Conservation (phyloP, 2,113 vertebrate species). For the Chelonoidis abingdonii region DNA sequence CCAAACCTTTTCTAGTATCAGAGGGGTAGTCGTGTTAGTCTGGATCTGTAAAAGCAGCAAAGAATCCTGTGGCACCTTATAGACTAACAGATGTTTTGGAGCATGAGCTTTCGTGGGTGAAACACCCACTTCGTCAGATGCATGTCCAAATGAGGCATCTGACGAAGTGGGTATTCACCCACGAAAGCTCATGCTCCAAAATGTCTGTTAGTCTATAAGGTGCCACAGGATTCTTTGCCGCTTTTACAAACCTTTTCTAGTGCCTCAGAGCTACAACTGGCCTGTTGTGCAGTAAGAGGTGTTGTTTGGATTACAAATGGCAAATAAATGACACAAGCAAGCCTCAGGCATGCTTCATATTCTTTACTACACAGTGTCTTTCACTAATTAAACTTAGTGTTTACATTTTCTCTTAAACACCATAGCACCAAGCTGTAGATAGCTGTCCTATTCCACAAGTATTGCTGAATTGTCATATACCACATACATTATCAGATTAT, state of each 20-base stretch:
- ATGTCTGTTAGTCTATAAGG: too few relatives aligned
- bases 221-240: too few relatives aligned
- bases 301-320: slow-evolving; percentile 4
- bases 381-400: slow-evolving; percentile 51
- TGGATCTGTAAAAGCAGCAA: too few relatives aligned
- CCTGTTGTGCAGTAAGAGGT: slow-evolving; percentile 12
- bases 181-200: too few relatives aligned
- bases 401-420: slow-evolving; percentile 42
- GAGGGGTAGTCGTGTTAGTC: too few relatives aligned
- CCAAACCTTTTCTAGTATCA: not conserved
- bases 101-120: too few relatives aligned
- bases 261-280: slow-evolving; percentile 43
- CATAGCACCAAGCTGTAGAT: not conserved
- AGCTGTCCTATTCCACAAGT: not conserved
- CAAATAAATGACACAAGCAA: slow-evolving; percentile 55
- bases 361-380: slow-evolving; percentile 22
- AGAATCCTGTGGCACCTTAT: too few relatives aligned
- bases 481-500: not conserved
- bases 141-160: too few relatives aligned
- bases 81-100: too few relatives aligned
- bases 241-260: not conserved
- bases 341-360: slow-evolving; percentile 45
- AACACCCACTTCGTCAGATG: too few relatives aligned
- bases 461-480: not conserved
- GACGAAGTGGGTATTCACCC: too few relatives aligned